phyloP scores from a whole-genome alignment of 2,797 vertebrate genomes.

The Siniperca obscura region DNA sequence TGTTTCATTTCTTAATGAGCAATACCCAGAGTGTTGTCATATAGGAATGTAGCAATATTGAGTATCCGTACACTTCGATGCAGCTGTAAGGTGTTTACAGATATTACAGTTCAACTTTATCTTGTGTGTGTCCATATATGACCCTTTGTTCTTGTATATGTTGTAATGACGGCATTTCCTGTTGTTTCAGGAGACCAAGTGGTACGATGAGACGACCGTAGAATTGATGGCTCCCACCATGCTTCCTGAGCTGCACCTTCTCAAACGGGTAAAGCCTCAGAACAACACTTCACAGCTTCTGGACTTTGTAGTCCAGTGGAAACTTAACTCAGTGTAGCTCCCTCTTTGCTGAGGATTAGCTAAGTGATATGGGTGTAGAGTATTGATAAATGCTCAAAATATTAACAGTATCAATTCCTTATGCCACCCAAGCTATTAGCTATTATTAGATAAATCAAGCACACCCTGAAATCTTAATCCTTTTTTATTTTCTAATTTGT shows the following conservation, averaged over 20 bases:
- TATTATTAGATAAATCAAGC: not conserved
- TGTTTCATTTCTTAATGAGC: not conserved
- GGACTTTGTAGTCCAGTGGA: not conserved
- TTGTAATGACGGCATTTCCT: not conserved
- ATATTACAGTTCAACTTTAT: not conserved
- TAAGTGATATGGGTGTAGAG: not conserved
- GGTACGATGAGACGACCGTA: constrained; percentile 95
- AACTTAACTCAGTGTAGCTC: not conserved
- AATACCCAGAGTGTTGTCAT: not conserved
- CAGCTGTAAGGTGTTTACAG: not conserved
- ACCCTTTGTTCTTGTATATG: not conserved
- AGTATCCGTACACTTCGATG: not conserved
- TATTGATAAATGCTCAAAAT: not conserved
- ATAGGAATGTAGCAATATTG: not conserved
- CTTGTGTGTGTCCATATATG: not conserved
- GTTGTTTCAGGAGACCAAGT: constrained; percentile 89
- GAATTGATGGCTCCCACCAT: constrained; percentile 96
- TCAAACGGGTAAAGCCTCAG: constrained; percentile 89
- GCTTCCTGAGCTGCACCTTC: constrained; percentile 95
- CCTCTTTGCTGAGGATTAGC: not conserved
- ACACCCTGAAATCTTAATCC: not conserved
- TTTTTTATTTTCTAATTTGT: not conserved
- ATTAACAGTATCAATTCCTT: not conserved
- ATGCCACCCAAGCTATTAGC: not conserved
- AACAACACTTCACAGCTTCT: not conserved